phyloP scores from a whole-genome alignment of 2,113 vertebrate species.

The Accipiter cooperii region DNA sequence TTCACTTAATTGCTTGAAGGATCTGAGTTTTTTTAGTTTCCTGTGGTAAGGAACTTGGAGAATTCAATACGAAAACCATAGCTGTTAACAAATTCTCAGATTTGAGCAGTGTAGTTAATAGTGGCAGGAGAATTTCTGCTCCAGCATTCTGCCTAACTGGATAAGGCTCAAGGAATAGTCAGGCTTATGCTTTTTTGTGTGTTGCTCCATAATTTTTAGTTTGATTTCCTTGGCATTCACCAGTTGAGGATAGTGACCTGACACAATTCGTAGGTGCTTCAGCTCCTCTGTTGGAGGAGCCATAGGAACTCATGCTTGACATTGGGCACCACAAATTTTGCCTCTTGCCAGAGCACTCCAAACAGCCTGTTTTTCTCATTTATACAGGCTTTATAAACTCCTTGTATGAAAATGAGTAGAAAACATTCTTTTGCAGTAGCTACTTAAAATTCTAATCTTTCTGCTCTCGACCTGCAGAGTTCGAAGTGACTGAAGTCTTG shows the following conservation, averaged over 20 bases:
- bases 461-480: neutral
- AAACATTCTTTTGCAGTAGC: neutral
- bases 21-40: neutral
- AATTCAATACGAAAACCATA: neutral
- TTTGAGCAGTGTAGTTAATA: neutral
- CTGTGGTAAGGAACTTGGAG: neutral
- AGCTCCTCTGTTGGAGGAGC: neutral
- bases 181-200: neutral
- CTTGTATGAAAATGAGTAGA: neutral
- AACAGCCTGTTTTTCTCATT: neutral
- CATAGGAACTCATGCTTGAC: neutral
- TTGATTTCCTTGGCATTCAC: neutral
- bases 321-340: neutral
- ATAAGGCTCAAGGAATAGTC: neutral
- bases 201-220: neutral
- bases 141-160: neutral
- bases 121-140: neutral
- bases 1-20: neutral
- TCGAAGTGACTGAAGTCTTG: neutral
- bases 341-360: neutral
- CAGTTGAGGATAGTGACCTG: neutral
- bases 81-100: neutral
- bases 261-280: neutral
- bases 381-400: neutral
- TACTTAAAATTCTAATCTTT: neutral